Evolutionary conservation across 2,888 invertebrate genomes (phyloP).

Genomic region (Odontomyia ornata): DNA sequence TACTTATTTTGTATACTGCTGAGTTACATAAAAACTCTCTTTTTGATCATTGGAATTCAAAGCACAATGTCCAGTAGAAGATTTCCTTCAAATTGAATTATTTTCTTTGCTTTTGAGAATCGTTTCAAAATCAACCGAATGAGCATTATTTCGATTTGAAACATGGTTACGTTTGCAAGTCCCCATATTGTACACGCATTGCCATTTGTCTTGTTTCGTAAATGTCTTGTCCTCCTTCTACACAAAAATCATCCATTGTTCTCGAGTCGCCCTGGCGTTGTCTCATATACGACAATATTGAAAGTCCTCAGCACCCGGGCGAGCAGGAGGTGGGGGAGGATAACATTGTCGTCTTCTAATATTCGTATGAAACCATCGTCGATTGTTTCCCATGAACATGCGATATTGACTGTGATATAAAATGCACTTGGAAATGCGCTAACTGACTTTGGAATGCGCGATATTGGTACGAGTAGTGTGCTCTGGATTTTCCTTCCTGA

Average conservation of each 20-base stretch:
- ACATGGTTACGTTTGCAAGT: slow-evolving; percentile 21
- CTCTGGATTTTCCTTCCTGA: slow-evolving; percentile 26
- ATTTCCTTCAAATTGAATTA: no score
- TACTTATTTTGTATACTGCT: no score
- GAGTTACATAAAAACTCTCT: no score
- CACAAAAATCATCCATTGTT: slow-evolving; percentile 37
- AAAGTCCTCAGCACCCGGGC: slow-evolving; percentile 3
- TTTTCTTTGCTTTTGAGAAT: no score
- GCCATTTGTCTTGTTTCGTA: slow-evolving; percentile 44
- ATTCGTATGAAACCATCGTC: slow-evolving; percentile 14
- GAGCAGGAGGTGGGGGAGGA: background rate
- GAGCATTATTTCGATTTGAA: slow-evolving; percentile 14
- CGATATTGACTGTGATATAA: slow-evolving; percentile 8
- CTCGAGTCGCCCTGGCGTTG: background rate
- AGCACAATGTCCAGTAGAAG: no score
- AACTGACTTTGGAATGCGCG: background rate
- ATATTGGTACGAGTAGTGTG: slow-evolving; percentile 28
- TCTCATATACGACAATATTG: slow-evolving; percentile 7
- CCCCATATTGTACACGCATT: slow-evolving; percentile 52
- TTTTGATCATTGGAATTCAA: no score
- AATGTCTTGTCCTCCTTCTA: slow-evolving; percentile 37
- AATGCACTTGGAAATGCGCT: background rate
- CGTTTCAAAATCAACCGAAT: background rate
- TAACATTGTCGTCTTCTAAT: slow-evolving; percentile 22
- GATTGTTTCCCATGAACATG: slow-evolving; percentile 38